Base-by-base conservation (phyloP, 2,797 vertebrate genomes). In the Sebastes taczanowskii region DNA sequence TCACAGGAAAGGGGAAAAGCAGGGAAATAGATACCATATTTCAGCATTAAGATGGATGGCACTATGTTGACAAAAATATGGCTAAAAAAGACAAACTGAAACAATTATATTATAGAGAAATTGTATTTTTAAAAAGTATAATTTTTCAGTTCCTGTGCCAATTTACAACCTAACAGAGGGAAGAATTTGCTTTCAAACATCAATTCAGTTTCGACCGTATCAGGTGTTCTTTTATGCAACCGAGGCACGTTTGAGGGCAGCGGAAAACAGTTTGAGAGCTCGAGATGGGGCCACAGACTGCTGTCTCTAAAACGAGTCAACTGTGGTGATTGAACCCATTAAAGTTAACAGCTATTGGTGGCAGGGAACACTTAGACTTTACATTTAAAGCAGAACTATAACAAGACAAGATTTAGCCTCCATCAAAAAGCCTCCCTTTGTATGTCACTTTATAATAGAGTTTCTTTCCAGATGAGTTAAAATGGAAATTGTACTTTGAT, bases 261-360 rank as follows among this genome's bases (percentile, higher is more conserved):
- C 1, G 52, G 30, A 67, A 77, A 88, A 80, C 70, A 56, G 67
- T 75, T 58, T 72, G 58, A 74, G 61, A 78, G 71, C 58, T 70
- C 16, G 46, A 63, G 63, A 56, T 34, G 35, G 76, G 87, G 80
- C 71, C 35, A 20, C 77, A 75, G 73, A 74, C 63, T 60, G 49
- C 65, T 72, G 74, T 83, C 80, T 83, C 72, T 71, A 74, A 89
- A 83, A 78, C 87, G 84, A 91, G 81, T 87, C 82, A 78, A 27
- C 85, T 83, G 86, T 83, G 79, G 68, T 78, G 85, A 87, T 84
- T 86, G 80, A 89, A 90, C 79, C 68, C 82, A 91, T 89, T 88
- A 86, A 80, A 85, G 64, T 80, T 80, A 84, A 87, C 80, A 77
- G 72, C 63, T 46, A 60, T 34, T 49, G 34, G 65, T 68, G 78